A percentile compares a stretch with the other conserved stretches of the same genome.
phyloP scores from a whole-genome alignment of 2,888 invertebrate genomes.

The Lasius fuliginosus region DNA sequence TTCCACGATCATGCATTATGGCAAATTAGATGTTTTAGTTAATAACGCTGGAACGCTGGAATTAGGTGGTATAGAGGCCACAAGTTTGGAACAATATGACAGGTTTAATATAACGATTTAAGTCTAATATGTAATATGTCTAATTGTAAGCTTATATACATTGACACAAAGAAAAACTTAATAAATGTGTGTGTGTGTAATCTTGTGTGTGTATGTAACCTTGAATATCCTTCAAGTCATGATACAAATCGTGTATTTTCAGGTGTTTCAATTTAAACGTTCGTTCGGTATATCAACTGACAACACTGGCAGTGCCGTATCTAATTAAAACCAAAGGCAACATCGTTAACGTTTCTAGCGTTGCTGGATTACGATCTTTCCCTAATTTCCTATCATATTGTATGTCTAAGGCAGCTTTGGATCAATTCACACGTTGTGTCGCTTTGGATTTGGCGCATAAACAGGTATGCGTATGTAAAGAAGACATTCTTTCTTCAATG shows the following conservation, averaged over 20 bases:
- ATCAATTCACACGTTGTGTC: slow-evolving; percentile 97
- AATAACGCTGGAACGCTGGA: slow-evolving; percentile 97
- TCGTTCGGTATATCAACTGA: slow-evolving; percentile 93
- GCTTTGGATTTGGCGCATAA: slow-evolving; percentile 95
- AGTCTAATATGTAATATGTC: no score
- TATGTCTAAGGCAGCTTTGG: slow-evolving; percentile 97
- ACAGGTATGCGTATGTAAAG: slow-evolving; percentile 84
- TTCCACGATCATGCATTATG: no score
- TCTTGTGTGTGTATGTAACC: neutral
- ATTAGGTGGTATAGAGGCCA: slow-evolving; percentile 94
- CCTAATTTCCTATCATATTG: slow-evolving; percentile 96
- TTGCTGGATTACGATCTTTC: slow-evolving; percentile 96
- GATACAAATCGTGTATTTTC: slow-evolving; percentile 32
- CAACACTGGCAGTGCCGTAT: slow-evolving; percentile 95
- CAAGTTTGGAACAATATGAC: slow-evolving; percentile 95
- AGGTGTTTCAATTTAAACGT: slow-evolving; percentile 96
- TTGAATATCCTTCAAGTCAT: slow-evolving; percentile 27
- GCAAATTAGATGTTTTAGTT: slow-evolving; percentile 92
- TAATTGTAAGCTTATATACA: neutral
- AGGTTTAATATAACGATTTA: slow-evolving; percentile 72
- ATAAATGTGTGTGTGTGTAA: slow-evolving; percentile 8
- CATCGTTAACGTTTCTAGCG: slow-evolving; percentile 98
- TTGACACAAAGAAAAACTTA: slow-evolving; percentile 18
- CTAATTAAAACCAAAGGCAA: slow-evolving; percentile 94
- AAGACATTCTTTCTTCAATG: no score